Conservation (phyloP, 1,140 invertebrate genomes). For the Drosophila lacteicornis region DNA sequence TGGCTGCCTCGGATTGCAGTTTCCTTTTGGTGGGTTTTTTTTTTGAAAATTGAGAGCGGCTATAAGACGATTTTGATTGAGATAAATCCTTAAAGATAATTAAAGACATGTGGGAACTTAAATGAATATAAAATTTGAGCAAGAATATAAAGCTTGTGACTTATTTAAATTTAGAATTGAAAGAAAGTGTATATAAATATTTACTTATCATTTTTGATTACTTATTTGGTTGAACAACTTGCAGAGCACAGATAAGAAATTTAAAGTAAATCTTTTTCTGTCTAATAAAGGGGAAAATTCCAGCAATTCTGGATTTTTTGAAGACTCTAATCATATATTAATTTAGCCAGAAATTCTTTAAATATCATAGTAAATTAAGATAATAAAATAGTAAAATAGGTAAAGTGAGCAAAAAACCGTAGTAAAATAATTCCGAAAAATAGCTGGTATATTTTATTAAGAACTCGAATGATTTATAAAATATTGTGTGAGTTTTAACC, state of each 20-base stretch:
- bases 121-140: neutral
- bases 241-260: conserved; percentile 3
- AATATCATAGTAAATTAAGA: neutral
- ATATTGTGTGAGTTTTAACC: too few relatives aligned
- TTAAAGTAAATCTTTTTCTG: neutral
- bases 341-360: neutral
- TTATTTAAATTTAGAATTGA: too few relatives aligned
- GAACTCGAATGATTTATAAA: too few relatives aligned
- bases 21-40: conserved; percentile 26
- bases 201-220: neutral
- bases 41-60: neutral
- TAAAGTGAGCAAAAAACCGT: neutral
- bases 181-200: neutral
- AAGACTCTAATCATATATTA: neutral
- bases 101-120: conserved; percentile 16
- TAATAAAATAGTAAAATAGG: too few relatives aligned
- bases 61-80: neutral
- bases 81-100: conserved; percentile 1
- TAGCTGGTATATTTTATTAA: too few relatives aligned
- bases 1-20: conserved; percentile 63
- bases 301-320: neutral
- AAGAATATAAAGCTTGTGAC: too few relatives aligned
- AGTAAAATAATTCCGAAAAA: neutral
- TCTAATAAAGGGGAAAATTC: neutral
- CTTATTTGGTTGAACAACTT: neutral